Evolutionary conservation across 2,113 vertebrate species (phyloP), one percentile per base, ranked within the genome.

Genomic region (Cochlearius cochlearius): DNA sequence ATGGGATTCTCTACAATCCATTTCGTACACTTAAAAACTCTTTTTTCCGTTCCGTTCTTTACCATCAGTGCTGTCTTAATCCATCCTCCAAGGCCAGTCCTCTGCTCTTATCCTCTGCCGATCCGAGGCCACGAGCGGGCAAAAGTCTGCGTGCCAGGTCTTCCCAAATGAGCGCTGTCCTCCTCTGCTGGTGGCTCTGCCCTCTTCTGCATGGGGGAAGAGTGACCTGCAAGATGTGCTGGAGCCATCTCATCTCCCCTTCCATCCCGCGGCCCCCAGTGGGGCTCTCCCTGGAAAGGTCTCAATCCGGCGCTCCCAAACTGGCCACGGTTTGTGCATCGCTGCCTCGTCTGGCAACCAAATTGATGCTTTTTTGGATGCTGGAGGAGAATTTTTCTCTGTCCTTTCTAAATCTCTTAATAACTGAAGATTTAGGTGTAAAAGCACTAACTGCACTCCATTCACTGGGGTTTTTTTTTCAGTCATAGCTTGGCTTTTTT

Each of bases 351-450:
- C 85, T 92, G 79, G 69, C 67, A 78, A 13, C 15, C 43, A 71
- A 94, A 86, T 7, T 58, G 71, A 45, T 82, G 62, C 30, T 30
- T 90, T 90, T 94, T 68, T 79, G 87, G 79, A 80, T 82, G 69
- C 88, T 78, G 55, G 78, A 77, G 90, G 60, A 96, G 71, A 55
- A 20, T 67, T 95, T 94, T 91, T 91, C 62, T 88, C 56, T 88
- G 52, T 89, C 25, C 20, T 69, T 92, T 87, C 84, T 77, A 82
- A 80, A 94, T 95, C 36, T 93, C 68, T 88, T 94, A 88, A 63
- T 94, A 96, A 90, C 60, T 58, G 91, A 83, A 87, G 77, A 81
- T 88, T 88, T 79, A 72, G 76, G 85, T 94, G 85, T 94, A 90
- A 87, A 96, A 93, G 79, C 47, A 34, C 34, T 92, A 86, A 67